Evolutionary conservation across 2,797 vertebrate genomes (phyloP), one percentile per base, ranked within the genome.

Genomic region (Falco biarmicus): DNA sequence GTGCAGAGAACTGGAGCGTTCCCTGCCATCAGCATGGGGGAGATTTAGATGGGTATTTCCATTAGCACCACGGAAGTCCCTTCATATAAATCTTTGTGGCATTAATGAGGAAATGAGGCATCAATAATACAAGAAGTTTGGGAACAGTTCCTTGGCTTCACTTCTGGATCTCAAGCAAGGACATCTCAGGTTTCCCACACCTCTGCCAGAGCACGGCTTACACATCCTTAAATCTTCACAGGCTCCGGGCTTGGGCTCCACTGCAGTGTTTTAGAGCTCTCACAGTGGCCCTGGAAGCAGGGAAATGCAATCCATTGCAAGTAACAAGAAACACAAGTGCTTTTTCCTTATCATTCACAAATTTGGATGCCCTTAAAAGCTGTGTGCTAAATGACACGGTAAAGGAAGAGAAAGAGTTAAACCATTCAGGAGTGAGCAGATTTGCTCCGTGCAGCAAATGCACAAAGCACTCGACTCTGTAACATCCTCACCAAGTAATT

Each of bases 31-130:
- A 5, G 83, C 8, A 7, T 0, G 0, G 80, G 51, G 80, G 63
- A 89, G 89, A 90, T 96, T 96, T 78, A 79, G 94, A 57, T 18
- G 73, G 95, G 65, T 96, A 95, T 96, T 93, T 96, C 96, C 95
- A 96, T 97, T 97, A 98, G 93, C 80, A 90, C 74, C 11, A 61
- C 96, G 84, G 65, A 90, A 87, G 93, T 91, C 73, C 59, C 89
- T 86, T 86, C 71, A 51, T 69, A 45, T 34, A 8, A 94, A 95
- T 96, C 93, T 90, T 84, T 29, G 31, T 89, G 86, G 85, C 34
- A 69, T 64, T 91, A 88, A 93, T 41, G 39, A 87, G 87, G 80
- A 91, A 95, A 92, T 5, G 45, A 88, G 71, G 41, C 54, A 80
- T 93, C 76, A 56, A 64, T 60, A 48, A 91, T 73, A 51, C 34